Evolutionary conservation across 1,140 invertebrate species (phyloP).

Genomic region (Drosophila littoralis): DNA sequence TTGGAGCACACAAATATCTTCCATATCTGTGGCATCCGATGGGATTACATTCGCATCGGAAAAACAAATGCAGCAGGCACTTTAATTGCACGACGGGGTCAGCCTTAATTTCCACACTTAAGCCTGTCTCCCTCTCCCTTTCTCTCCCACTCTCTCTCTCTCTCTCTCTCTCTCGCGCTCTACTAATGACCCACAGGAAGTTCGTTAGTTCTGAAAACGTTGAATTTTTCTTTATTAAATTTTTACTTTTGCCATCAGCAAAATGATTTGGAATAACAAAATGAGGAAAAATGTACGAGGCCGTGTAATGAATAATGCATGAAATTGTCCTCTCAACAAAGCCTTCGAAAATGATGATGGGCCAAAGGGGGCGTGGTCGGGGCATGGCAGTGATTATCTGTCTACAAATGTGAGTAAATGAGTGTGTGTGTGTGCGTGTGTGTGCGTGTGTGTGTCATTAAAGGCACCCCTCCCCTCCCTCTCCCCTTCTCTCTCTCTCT

Average conservation of each 20-base stretch:
- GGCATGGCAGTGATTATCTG: slow-evolving; percentile 65
- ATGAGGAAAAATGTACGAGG: slow-evolving; percentile 74
- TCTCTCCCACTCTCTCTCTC: slow-evolving; percentile 5
- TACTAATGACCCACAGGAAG: slow-evolving; percentile 57
- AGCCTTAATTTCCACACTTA: slow-evolving; percentile 13
- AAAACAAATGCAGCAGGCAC: slow-evolving; percentile 35
- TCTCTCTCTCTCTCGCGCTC: not conserved
- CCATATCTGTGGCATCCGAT: slow-evolving; percentile 1
- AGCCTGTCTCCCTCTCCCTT: slow-evolving; percentile 29
- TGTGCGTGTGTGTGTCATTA: slow-evolving; percentile 63
- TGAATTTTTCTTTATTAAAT: slow-evolving; percentile 76
- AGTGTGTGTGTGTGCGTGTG: slow-evolving; percentile 46
- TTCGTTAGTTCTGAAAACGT: slow-evolving; percentile 58
- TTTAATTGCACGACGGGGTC: slow-evolving; percentile 47
- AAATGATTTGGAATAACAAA: slow-evolving; percentile 51
- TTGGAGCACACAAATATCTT: not conserved
- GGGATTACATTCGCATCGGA: slow-evolving; percentile 19
- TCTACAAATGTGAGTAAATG: slow-evolving; percentile 43
- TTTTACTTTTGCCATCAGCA: slow-evolving; percentile 50
- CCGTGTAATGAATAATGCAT: slow-evolving; percentile 75
- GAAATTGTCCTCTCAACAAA: slow-evolving; percentile 55
- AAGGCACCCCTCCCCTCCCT: slow-evolving; percentile 17
- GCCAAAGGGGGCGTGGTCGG: not conserved
- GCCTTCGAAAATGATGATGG: slow-evolving; percentile 45
- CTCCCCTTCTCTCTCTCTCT: not conserved